Evolutionary conservation across 2,113 vertebrate genomes (phyloP).

Genomic region (Dolichallabes microphthalmus): DNA sequence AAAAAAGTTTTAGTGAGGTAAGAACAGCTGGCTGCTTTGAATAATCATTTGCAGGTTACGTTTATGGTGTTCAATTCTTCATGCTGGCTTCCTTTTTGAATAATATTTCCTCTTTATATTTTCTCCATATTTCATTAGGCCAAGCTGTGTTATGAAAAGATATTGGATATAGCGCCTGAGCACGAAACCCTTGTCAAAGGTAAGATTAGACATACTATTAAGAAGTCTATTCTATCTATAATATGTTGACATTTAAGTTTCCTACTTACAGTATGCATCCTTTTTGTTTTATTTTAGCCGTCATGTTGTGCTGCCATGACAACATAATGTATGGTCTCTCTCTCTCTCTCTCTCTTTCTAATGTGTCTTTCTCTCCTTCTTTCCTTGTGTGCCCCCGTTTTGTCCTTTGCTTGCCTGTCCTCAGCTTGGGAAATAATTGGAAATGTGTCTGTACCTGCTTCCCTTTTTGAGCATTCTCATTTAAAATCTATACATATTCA

Average conservation of each 20-base stretch:
- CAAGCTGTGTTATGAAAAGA: conserved; percentile 69
- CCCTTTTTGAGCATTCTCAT: background rate
- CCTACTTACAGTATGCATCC: background rate
- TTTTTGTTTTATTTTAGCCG: background rate
- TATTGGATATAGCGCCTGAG: conserved; percentile 65
- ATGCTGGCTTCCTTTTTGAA: conserved; percentile 7
- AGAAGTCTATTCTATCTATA: background rate
- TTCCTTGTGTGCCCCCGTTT: background rate
- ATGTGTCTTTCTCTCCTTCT: no score
- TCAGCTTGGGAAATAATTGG: background rate
- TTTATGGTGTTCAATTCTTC: conserved; percentile 17
- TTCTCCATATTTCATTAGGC: conserved; percentile 61
- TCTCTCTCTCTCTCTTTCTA: background rate
- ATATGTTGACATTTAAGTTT: conserved; percentile 12
- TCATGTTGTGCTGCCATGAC: conserved; percentile 3
- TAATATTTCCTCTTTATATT: background rate
- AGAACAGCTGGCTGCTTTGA: conserved; percentile 54
- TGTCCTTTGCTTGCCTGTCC: background rate
- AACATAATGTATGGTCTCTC: background rate
- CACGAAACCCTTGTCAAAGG: conserved; percentile 68
- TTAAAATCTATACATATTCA: background rate
- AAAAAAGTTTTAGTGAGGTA: conserved; percentile 79
- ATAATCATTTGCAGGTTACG: background rate
- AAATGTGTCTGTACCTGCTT: background rate
- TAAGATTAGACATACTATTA: conserved; percentile 51